Evolutionary conservation across 2,113 vertebrate genomes (phyloP).

Genomic region (Donacobius atricapilla): DNA sequence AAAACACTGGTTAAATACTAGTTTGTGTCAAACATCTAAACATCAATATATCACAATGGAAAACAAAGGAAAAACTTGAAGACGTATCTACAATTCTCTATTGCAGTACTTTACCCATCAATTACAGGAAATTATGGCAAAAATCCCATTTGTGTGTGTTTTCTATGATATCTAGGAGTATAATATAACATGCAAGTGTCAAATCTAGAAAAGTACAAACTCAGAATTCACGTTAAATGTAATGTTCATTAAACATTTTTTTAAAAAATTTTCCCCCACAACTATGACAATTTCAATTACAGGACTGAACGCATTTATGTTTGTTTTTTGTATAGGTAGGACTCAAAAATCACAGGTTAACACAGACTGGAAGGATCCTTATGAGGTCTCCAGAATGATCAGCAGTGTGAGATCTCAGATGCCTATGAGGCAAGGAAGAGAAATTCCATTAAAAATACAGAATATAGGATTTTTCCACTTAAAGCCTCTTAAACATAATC

Average conservation of each 20-base stretch:
- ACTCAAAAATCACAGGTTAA: not conserved
- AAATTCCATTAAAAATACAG: not conserved
- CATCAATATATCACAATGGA: not conserved
- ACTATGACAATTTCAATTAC: not conserved
- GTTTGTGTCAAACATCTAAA: not conserved
- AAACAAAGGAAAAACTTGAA: not conserved
- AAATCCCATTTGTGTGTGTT: not conserved
- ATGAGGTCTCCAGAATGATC: not conserved
- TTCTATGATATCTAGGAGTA: not conserved
- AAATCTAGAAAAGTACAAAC: not conserved
- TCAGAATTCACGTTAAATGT: no score
- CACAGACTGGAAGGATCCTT: not conserved
- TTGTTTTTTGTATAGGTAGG: not conserved
- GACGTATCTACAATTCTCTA: not conserved
- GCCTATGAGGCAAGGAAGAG: not conserved
- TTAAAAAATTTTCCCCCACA: rapidly evolving
- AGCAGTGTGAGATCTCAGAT: not conserved
- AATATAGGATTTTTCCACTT: not conserved
- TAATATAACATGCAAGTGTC: not conserved
- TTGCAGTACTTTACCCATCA: not conserved
- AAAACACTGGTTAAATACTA: not conserved
- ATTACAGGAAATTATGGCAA: not conserved
- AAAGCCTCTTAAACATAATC: not conserved
- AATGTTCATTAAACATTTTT: not conserved
- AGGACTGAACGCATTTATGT: not conserved